phyloP scores from a whole-genome alignment of 1,140 invertebrate species.

The Leptinotarsa texana region DNA sequence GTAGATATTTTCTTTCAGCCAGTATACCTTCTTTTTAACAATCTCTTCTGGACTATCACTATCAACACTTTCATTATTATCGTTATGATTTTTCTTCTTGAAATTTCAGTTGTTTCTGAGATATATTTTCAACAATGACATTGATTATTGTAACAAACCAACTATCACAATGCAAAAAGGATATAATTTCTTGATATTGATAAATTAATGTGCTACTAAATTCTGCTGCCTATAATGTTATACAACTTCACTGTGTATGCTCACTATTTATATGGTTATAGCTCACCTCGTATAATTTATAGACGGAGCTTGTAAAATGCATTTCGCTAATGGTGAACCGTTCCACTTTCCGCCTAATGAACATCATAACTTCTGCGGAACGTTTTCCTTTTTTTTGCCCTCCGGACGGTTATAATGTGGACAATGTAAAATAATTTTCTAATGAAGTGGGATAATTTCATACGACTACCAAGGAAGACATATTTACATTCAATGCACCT shows the following conservation, averaged over 20 bases:
- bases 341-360: conserved; percentile 21
- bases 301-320: conserved; percentile 10
- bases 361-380: conserved; percentile 5
- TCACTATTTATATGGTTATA: conserved; percentile 4
- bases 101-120: too few species aligned
- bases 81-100: too few species aligned
- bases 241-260: background rate
- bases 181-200: too few species aligned
- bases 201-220: too few species aligned
- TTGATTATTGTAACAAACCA: too few species aligned
- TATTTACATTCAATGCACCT: background rate
- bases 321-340: conserved; percentile 19
- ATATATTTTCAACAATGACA: too few species aligned
- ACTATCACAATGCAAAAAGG: too few species aligned
- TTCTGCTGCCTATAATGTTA: background rate
- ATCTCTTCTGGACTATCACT: too few species aligned
- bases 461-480: background rate
- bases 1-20: too few species aligned
- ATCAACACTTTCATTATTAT: too few species aligned
- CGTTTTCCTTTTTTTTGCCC: background rate
- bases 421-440: conserved; percentile 9
- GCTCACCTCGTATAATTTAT: conserved; percentile 17
- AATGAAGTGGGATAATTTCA: conserved; percentile 4
- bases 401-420: background rate
- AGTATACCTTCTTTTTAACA: too few species aligned